Evolutionary conservation across 2,888 invertebrate genomes (phyloP), one percentile per base, ranked within the genome.

Genomic region (Epinotia nisella): DNA sequence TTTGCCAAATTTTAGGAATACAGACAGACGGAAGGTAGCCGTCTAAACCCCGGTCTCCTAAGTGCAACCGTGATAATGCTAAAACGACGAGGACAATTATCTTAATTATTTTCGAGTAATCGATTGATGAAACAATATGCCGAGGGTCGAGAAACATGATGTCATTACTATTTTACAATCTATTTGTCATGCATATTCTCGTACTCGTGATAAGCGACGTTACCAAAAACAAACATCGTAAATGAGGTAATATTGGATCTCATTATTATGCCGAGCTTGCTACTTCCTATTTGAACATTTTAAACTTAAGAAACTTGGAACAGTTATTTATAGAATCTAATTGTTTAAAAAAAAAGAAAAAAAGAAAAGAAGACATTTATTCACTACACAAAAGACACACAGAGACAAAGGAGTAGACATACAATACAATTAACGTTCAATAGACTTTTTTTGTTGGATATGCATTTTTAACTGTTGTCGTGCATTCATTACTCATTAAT

Each of bases 171-270:
- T 56, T 71, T 71, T 11, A 41, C 66, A 15, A 13, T 55, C 5
- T 24, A 55, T 55, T 71, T 59, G 60, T 67, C 71, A 67, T 56
- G 0, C 45, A 5, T 49, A 19, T 58, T 49, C 56, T 56, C 61
- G 24, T 72, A 61, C 35, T 60, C 15, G 29, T 55, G 60, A 71
- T 71, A 67, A 71, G 45, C 60, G 60, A 15, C 10, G 71, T 21
- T 29, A 55, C 56, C 17, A 10, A 41, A 17, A 70, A 49, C 55
- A 62, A 13, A 55, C 53, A 13, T 24, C 15, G 13, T 56, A 39
- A n/a, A 56, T 41, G 55, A 55, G 21, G 55, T 66, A 66, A 66
- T 66, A 66, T 65, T 55, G 53, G 19, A 39, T 11, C 39, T 9
- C 13, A 55, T 66, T 21, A 66, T 66, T 55, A 66, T 19, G 53